Conservation (phyloP, 2,113 vertebrate genomes). For the Cichladusa arquata region DNA sequence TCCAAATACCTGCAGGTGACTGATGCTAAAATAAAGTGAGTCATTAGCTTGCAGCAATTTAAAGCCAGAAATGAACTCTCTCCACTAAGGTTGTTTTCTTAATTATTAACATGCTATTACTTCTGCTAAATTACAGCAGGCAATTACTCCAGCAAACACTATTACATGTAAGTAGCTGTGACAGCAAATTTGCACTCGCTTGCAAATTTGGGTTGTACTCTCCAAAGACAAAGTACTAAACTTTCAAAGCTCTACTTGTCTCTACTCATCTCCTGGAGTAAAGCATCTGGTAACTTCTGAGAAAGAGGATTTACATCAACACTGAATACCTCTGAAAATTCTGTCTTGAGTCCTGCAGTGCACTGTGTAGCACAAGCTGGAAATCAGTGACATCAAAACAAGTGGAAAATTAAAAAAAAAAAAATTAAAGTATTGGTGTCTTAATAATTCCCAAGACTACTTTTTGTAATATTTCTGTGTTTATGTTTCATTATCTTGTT, state of each 20-base stretch:
- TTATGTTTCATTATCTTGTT: neutral
- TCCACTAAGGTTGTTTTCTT: neutral
- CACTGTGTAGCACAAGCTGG: neutral
- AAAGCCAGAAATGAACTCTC: neutral
- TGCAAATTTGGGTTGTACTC: neutral
- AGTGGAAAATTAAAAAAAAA: neutral
- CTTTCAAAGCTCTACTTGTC: neutral
- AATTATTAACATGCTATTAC: neutral
- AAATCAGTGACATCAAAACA: neutral
- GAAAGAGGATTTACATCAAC: neutral
- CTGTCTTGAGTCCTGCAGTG: neutral
- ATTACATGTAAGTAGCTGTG: neutral
- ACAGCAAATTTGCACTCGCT: neutral
- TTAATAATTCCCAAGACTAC: neutral
- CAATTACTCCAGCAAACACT: neutral
- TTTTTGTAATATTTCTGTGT: neutral
- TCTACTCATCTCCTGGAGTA: neutral
- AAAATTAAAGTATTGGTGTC: neutral
- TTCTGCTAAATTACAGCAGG: neutral
- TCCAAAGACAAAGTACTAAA: neutral
- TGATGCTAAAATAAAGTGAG: neutral
- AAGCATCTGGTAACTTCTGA: neutral
- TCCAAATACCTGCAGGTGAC: neutral
- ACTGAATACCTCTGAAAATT: neutral
- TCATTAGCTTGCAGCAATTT: neutral